Evolutionary conservation across 1,140 invertebrate genomes (phyloP).

Genomic region (Araneus ventricosus): DNA sequence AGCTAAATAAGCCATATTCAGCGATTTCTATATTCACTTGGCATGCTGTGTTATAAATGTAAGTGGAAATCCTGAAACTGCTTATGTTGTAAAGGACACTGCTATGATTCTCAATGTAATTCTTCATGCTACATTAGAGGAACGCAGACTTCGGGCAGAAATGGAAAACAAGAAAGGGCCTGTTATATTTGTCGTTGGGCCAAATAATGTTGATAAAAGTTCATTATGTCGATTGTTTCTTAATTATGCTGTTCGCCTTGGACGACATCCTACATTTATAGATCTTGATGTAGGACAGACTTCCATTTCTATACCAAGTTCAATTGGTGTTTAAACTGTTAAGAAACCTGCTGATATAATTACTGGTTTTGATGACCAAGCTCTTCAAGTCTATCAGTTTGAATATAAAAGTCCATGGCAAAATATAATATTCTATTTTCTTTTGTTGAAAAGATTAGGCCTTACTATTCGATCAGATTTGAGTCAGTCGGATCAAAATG

Average conservation of each 20-base stretch:
- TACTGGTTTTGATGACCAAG: constrained; percentile 94
- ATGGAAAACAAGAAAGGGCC: constrained; percentile 83
- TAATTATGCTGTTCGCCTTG: constrained; percentile 95
- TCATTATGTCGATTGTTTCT: constrained; percentile 92
- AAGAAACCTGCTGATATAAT: constrained; percentile 94
- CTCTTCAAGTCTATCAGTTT: constrained; percentile 95
- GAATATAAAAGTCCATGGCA: constrained; percentile 90
- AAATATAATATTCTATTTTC: constrained; percentile 92
- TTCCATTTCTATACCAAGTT: constrained; percentile 95
- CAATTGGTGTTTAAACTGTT: constrained; percentile 90
- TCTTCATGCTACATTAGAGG: constrained; percentile 94
- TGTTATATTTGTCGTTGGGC: constrained; percentile 85
- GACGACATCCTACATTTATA: constrained; percentile 89
- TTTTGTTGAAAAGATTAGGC: constrained; percentile 91
- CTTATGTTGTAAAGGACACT: constrained; percentile 92
- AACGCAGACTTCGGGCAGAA: constrained; percentile 88
- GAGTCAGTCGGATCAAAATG: constrained; percentile 64
- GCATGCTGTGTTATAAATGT: constrained; percentile 92
- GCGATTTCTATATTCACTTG: constrained; percentile 95
- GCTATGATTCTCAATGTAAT: constrained; percentile 95
- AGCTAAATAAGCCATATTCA: constrained; percentile 88
- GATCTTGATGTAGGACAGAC: constrained; percentile 99
- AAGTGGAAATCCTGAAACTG: constrained; percentile 91
- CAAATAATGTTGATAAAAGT: constrained; percentile 96
- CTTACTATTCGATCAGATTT: constrained; percentile 85